Conservation (phyloP, 2,113 vertebrate species). For the Eretmochelys imbricata region DNA sequence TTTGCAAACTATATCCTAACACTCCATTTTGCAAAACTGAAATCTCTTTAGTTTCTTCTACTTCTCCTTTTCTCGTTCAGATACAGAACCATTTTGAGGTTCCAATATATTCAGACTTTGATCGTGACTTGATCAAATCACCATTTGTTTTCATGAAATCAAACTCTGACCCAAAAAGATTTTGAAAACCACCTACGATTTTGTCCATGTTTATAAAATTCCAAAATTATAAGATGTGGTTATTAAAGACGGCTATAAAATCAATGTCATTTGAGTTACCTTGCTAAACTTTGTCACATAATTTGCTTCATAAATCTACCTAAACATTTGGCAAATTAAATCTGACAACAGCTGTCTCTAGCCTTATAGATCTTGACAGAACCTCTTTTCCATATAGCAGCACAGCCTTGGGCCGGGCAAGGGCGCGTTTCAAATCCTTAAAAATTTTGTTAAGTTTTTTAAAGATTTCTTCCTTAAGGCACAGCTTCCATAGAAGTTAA, state of each 20-base stretch:
- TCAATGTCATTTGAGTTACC: background rate
- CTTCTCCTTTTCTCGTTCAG: background rate
- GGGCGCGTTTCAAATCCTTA: background rate
- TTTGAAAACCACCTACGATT: background rate
- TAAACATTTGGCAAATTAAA: background rate
- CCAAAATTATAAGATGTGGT: background rate
- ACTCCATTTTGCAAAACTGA: background rate
- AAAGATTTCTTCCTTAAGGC: background rate
- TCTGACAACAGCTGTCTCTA: background rate
- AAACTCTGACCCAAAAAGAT: background rate
- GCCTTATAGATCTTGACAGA: background rate
- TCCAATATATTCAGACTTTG: background rate
- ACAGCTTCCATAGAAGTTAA: background rate
- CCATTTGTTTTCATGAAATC: background rate
- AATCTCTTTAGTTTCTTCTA: background rate
- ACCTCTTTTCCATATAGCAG: background rate
- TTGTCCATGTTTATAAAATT: background rate
- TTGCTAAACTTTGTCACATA: background rate
- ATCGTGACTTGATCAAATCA: background rate
- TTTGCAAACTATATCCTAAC: background rate
- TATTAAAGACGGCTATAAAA: background rate
- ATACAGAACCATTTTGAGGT: background rate
- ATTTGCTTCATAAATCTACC: background rate
- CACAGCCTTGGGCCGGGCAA: background rate
- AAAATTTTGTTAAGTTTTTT: background rate